Evolutionary conservation across 2,113 vertebrate species (phyloP).

Genomic region (Callaeas wilsoni): DNA sequence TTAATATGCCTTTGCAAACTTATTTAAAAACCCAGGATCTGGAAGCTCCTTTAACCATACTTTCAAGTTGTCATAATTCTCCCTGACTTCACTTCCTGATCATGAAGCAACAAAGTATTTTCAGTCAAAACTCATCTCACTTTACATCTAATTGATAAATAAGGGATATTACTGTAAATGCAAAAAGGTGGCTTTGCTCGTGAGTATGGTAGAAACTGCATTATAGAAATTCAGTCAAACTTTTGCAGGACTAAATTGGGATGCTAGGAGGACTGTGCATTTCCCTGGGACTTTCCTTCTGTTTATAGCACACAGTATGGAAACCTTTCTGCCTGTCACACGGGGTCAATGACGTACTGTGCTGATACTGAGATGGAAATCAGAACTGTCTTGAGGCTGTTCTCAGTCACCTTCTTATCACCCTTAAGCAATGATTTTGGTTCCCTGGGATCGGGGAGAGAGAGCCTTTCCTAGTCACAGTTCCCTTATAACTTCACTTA

Average conservation of each 20-base stretch:
- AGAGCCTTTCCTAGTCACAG: background rate
- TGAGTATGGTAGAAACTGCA: background rate
- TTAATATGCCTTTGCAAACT: background rate
- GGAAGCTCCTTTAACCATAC: background rate
- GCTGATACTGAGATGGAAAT: background rate
- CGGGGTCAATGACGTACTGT: fast-evolving
- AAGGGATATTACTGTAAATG: background rate
- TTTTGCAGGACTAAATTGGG: background rate
- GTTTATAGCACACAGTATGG: background rate
- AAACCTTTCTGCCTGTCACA: background rate
- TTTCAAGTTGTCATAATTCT: conserved; percentile 6
- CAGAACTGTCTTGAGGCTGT: background rate
- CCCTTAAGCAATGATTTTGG: background rate
- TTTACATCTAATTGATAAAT: background rate
- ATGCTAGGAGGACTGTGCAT: background rate
- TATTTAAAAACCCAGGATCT: background rate
- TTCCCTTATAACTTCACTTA: background rate
- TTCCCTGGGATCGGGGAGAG: background rate
- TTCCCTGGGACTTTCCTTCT: background rate
- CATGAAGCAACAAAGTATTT: background rate
- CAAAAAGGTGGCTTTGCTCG: background rate
- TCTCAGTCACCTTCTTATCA: background rate
- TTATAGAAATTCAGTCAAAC: background rate
- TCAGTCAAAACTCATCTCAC: background rate
- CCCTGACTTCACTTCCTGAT: background rate